These are phyloP conservation scores for Monodelphis domestica DNA, from an alignment of 2,797 vertebrate genomes.

Conservation along the genomic window DNA sequence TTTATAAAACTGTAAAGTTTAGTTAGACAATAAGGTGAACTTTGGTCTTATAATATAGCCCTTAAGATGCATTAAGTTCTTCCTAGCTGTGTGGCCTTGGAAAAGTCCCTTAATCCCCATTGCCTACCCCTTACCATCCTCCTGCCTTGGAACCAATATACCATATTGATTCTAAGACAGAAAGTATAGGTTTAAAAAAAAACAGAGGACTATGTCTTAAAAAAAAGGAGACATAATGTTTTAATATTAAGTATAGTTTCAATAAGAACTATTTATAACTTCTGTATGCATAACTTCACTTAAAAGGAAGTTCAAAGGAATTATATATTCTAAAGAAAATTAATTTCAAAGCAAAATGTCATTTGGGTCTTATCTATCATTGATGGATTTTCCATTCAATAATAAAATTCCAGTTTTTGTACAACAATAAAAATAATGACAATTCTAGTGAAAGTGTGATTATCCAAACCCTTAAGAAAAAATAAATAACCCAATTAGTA, in stretches of 20 bases:
- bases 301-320: constrained; percentile 42
- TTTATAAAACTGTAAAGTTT: too few species aligned
- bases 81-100: too few species aligned
- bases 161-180: too few species aligned
- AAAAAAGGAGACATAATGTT: constrained; percentile 31
- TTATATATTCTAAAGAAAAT: constrained; percentile 13
- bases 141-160: too few species aligned
- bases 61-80: too few species aligned
- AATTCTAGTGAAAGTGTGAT: constrained; percentile 54
- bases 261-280: constrained; percentile 62
- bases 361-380: constrained; percentile 55
- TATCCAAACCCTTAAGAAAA: not conserved
- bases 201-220: too few species aligned
- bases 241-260: constrained; percentile 65
- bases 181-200: too few species aligned
- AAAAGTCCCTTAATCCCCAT: too few species aligned
- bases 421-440: constrained; percentile 26
- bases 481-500: too few species aligned
- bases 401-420: constrained; percentile 26
- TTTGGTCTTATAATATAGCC: too few species aligned
- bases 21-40: too few species aligned
- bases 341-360: constrained; percentile 56
- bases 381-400: constrained; percentile 54
- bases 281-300: constrained; percentile 11
- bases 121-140: too few species aligned